These are phyloP conservation scores for Chrysodeixis includens DNA, from an alignment of 2,888 invertebrate genomes.

Conservation along the genomic window DNA sequence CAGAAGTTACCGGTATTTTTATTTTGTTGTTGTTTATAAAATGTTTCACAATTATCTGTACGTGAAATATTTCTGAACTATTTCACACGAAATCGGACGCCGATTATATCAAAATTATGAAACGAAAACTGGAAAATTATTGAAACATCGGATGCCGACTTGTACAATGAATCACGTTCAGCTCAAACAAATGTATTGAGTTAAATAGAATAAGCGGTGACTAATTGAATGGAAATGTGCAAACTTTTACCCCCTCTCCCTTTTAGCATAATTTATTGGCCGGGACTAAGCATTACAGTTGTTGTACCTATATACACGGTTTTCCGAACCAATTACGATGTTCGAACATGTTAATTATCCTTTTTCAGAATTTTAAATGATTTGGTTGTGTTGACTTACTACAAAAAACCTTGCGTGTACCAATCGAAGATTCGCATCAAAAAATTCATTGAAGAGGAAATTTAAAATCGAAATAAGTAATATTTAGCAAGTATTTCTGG, in stretches of 20 bases:
- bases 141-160: neutral
- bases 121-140: neutral
- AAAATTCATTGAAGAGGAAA: too few species aligned
- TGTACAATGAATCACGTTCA: constrained; percentile 2
- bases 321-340: neutral
- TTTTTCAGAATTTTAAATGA: neutral
- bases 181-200: constrained; percentile 1
- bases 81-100: neutral
- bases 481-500: constrained; percentile 11
- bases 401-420: neutral
- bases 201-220: neutral
- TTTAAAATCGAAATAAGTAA: neutral
- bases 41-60: neutral
- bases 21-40: constrained; percentile 6
- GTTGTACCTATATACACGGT: neutral
- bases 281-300: neutral
- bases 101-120: neutral
- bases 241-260: neutral
- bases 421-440: too few species aligned
- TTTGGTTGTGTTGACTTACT: too few species aligned
- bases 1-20: constrained; percentile 42
- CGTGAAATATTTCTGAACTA: neutral
- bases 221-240: constrained; percentile 2
- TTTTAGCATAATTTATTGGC: neutral
- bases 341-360: neutral